phyloP scores from a whole-genome alignment of 2,888 invertebrate species.

The Danaus chrysippus region DNA sequence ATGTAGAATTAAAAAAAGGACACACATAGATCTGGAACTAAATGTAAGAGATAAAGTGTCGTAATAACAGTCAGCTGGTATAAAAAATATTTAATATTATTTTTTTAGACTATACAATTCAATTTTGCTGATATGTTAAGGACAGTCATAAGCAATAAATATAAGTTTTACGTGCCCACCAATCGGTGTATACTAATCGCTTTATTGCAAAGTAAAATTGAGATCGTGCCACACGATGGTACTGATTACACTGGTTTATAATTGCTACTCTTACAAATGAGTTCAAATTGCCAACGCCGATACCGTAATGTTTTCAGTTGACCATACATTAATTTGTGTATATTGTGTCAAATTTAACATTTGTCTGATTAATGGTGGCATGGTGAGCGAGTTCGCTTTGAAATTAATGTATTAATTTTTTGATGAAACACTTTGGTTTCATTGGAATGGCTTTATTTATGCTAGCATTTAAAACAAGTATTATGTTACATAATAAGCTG shows the following conservation, averaged over 20 bases:
- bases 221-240: slow-evolving; percentile 45
- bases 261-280: slow-evolving; percentile 73
- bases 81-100: no score
- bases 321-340: slow-evolving; percentile 73
- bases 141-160: slow-evolving; percentile 26
- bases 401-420: slow-evolving; percentile 26
- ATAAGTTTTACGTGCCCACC: slow-evolving; percentile 28
- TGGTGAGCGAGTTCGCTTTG: slow-evolving; percentile 36
- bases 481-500: no score
- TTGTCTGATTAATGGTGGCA: slow-evolving; percentile 56
- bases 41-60: no score
- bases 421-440: slow-evolving; percentile 18
- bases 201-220: slow-evolving; percentile 42
- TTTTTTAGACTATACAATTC: background rate
- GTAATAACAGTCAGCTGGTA: no score
- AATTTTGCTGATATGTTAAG: slow-evolving; percentile 7
- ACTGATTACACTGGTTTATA: slow-evolving; percentile 71
- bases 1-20: no score
- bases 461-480: background rate
- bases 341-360: slow-evolving; percentile 66
- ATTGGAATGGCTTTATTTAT: background rate
- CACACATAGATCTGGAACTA: no score
- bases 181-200: slow-evolving; percentile 40
- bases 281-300: slow-evolving; percentile 58
- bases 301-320: slow-evolving; percentile 65